Evolutionary conservation across 2,113 vertebrate species (phyloP).

Genomic region (Mellivora capensis): DNA sequence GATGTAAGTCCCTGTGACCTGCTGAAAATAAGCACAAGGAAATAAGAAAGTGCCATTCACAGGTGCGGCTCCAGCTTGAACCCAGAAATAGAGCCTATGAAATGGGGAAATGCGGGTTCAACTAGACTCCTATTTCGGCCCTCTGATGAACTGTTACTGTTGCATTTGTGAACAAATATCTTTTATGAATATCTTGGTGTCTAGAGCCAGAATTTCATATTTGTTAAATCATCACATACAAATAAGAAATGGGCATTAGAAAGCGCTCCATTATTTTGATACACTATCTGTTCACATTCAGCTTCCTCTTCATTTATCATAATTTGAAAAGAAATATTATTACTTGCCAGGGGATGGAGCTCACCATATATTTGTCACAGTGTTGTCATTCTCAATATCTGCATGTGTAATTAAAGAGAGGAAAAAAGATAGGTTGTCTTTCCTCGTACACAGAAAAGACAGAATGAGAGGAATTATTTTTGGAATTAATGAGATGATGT

Average conservation of each 20-base stretch:
- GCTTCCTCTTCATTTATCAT: slow-evolving; percentile 77
- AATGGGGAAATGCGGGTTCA: background rate
- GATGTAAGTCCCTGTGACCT: background rate
- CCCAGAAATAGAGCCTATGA: background rate
- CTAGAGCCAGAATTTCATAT: slow-evolving; percentile 71
- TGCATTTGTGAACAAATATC: background rate
- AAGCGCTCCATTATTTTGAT: slow-evolving; percentile 72
- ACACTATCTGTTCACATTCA: slow-evolving; percentile 76
- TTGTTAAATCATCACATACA: slow-evolving; percentile 70
- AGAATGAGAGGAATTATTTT: slow-evolving; percentile 62
- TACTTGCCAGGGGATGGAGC: slow-evolving; percentile 65
- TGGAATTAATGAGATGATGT: slow-evolving; percentile 62
- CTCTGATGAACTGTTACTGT: background rate
- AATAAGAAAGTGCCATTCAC: background rate
- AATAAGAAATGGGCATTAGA: slow-evolving; percentile 73
- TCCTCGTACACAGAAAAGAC: slow-evolving; percentile 67
- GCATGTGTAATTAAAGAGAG: slow-evolving; percentile 79
- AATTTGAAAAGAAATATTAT: slow-evolving; percentile 78
- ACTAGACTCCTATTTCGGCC: background rate
- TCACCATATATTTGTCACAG: slow-evolving; percentile 70
- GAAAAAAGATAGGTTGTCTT: slow-evolving; percentile 38
- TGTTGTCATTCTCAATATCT: slow-evolving; percentile 74
- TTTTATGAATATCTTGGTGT: slow-evolving; percentile 40
- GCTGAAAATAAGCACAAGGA: background rate
- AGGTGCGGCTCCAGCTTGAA: background rate